Evolutionary conservation across 2,113 vertebrate species (phyloP), one percentile per base, ranked within the genome.

Genomic region (Lynx canadensis): DNA sequence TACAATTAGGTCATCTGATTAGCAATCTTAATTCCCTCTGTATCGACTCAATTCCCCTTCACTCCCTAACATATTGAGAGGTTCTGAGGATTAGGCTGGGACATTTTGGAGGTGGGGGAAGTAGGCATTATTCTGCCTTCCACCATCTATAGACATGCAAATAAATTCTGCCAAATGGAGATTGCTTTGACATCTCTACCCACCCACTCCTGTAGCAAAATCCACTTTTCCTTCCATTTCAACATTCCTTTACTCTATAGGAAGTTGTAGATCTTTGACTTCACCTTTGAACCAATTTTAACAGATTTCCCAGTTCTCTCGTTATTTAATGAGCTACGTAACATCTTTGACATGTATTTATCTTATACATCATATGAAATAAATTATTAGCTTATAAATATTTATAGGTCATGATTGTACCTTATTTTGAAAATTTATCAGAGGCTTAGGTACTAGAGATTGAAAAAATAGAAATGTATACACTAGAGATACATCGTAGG

Each of bases 381-480:
- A 63, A 73, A 33, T 94, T 68, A 52, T 85, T 82, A 74, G 50
- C 41, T 95, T 86, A 80, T 71, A 86, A 69, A 86, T 57, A 69
- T 45, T 66, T 71, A 16, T 76, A 16, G 45, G 48, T 85, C 31
- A 84, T 82, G 18, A 76, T 91, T 83, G 85, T 85, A 91, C 48
- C 69, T 45, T 91, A 63, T 45, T 85, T 85, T 79, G 60, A 79
- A 91, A 69, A 69, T 85, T 52, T 81, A 73, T 80, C 63, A 80
- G 73, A 78, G 29, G 80, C 19, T 87, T 81, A 73, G 52, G 10
- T 87, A 52, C 31, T 52, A 52, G 55, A 88, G 74, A 52, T 80
- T 68, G 45, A 57, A 89, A 82, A 29, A 9, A 38, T 57, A n/a
- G 18, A 33, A 4, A 57, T 27, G 55, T 1, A 36, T n/a, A 57